Conservation (phyloP, 2,888 invertebrate species). For the Holacanthella duospinosa region DNA sequence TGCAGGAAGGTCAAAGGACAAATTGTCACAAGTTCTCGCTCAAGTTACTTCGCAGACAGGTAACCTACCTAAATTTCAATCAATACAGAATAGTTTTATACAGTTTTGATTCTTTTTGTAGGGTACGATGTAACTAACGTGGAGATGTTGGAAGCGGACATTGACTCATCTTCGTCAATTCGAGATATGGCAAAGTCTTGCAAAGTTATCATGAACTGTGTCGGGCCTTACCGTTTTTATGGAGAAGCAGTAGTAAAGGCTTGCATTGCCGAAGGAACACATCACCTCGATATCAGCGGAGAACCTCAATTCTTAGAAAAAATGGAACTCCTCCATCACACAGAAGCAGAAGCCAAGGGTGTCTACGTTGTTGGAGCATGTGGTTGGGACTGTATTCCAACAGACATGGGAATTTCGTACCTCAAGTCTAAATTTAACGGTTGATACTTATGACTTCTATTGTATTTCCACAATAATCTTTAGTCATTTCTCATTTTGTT, state of each 20-base stretch:
- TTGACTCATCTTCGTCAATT: conserved; percentile 61
- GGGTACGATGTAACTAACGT: conserved; percentile 24
- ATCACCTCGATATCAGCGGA: conserved; percentile 69
- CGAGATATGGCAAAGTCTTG: conserved; percentile 67
- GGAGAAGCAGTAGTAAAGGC: conserved; percentile 88
- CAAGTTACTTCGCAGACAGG: conserved; percentile 45
- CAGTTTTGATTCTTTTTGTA: conserved; percentile 2
- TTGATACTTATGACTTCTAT: conserved; percentile 23
- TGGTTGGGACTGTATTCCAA: conserved; percentile 85
- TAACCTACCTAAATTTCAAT: conserved; percentile 29
- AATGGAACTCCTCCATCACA: conserved; percentile 71
- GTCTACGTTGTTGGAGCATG: conserved; percentile 81
- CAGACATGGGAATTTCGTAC: conserved; percentile 74
- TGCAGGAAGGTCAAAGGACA: conserved; percentile 63
- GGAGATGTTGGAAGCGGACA: conserved; percentile 46
- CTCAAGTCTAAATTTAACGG: conserved; percentile 67
- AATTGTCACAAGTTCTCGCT: conserved; percentile 47
- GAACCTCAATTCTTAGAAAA: conserved; percentile 56
- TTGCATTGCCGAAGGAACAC: conserved; percentile 66
- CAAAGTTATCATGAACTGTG: conserved; percentile 76
- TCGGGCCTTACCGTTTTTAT: conserved; percentile 80
- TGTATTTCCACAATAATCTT: background rate
- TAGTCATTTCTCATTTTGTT: background rate
- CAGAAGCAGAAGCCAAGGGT: conserved; percentile 61
- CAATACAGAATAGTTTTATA: background rate